phyloP scores from a whole-genome alignment of 2,888 invertebrate species.

The Hyposoter didymator region DNA sequence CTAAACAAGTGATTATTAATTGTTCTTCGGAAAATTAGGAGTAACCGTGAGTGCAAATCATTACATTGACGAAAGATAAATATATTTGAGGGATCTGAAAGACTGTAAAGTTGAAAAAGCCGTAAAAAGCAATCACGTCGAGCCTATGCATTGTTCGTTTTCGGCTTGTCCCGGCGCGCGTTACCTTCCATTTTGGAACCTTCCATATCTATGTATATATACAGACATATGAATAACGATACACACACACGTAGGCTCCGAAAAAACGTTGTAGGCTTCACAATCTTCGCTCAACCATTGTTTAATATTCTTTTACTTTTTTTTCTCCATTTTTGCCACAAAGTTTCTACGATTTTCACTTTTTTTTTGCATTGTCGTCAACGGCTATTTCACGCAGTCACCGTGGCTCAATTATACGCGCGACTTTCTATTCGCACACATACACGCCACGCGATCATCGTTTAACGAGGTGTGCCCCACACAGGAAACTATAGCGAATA shows the following conservation, averaged over 20 bases:
- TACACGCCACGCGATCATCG: background rate
- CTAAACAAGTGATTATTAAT: constrained; percentile 52
- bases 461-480: constrained; percentile 13
- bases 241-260: background rate
- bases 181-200: constrained; percentile 62
- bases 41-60: constrained; percentile 62
- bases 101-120: background rate
- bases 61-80: constrained; percentile 56
- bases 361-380: constrained; percentile 8
- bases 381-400: constrained; percentile 4
- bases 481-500: constrained; percentile 23
- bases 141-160: constrained; percentile 46
- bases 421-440: constrained; percentile 26
- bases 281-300: background rate
- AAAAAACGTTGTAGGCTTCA: background rate
- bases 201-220: constrained; percentile 10
- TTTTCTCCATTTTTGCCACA: background rate
- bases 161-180: constrained; percentile 53
- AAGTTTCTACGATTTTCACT: constrained; percentile 1
- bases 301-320: background rate
- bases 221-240: background rate
- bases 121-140: background rate
- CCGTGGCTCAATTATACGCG: constrained; percentile 20
- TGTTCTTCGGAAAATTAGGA: constrained; percentile 60
- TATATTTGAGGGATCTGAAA: background rate